phyloP scores from a whole-genome alignment of 2,888 invertebrate genomes.

The Herminia tarsipennalis region DNA sequence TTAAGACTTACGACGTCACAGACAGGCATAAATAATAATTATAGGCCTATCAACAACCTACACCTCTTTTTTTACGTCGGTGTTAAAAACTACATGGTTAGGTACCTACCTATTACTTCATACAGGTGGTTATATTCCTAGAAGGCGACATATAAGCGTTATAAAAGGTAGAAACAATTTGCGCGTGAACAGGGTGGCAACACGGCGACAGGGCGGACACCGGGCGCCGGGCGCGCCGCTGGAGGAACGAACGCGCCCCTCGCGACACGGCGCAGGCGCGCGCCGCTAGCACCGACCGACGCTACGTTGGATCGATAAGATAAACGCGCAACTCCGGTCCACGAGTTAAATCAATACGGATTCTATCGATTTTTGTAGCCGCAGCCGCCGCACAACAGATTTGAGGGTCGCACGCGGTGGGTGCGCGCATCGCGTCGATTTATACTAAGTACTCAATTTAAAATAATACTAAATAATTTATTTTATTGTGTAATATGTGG shows the following conservation, averaged over 20 bases:
- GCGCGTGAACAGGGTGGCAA: conserved; percentile 78
- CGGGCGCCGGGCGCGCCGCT: conserved; percentile 56
- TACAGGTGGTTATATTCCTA: too few relatives aligned
- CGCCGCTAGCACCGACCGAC: conserved; percentile 52
- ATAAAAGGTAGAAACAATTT: conserved; percentile 55
- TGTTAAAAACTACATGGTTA: too few relatives aligned
- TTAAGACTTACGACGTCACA: too few relatives aligned
- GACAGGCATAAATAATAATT: too few relatives aligned
- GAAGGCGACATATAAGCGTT: not conserved
- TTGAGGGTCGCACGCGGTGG: conserved; percentile 83
- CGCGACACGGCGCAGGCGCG: conserved; percentile 71
- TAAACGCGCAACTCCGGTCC: conserved; percentile 91
- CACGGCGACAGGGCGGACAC: conserved; percentile 60
- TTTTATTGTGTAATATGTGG: conserved; percentile 19
- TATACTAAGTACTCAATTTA: conserved; percentile 22
- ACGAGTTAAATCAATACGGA: conserved; percentile 89
- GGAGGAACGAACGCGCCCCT: conserved; percentile 53
- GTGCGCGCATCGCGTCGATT: conserved; percentile 66
- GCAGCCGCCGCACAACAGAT: conserved; percentile 85
- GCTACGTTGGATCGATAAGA: conserved; percentile 88
- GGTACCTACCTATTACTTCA: too few relatives aligned
- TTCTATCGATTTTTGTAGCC: conserved; percentile 90
- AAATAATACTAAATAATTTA: conserved; percentile 8
- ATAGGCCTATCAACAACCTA: too few relatives aligned
- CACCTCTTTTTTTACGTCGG: too few relatives aligned